Base-by-base conservation (phyloP, 2,113 vertebrate genomes). In the Rostratula benghalensis region DNA sequence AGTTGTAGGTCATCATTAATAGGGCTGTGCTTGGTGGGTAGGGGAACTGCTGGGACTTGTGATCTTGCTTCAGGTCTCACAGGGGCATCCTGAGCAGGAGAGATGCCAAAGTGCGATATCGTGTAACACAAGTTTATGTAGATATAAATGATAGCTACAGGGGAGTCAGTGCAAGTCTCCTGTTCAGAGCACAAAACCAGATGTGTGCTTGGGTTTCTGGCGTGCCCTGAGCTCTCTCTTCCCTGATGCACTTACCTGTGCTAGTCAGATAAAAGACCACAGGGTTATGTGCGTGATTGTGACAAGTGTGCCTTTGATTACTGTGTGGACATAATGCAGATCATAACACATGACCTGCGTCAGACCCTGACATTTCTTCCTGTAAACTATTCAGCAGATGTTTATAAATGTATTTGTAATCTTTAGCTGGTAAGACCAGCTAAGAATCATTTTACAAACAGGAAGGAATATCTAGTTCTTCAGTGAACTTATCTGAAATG, bases 301-400 rank as follows among this genome's bases (percentile, higher is more conserved):
- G 6, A 57, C 77, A 25, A 22, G n/a, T 63, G 27, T 51, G 13
- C 71, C 86, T 89, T 67, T 59, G 84, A 1, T 14, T 60, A 83
- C 80, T 5, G 7, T 23, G 88, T 11, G 83, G 60, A 68, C 65
- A 69, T 76, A 71, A 31, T n/a, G 69, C 30, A 25, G 81, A 71
- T 18, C 87, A 3, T 6, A 77, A 30, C 28, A 15, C 73, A 63
- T 93, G 94, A 16, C 74, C 94, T 96, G 89, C 83, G 80, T 96
- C 91, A 96, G 35, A 93, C 92, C 80, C 86, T 87, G 96, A 93
- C 83, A 74, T 92, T 96, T 96, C 86, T 91, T 95, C 88, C 77
- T 93, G 76, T 97, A 96, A 96, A 95, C 95, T 73, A 3, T 76
- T 31, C 77, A 68, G 76, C 57, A 92, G 74, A 94, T 97, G 95